Base-by-base conservation (phyloP, 2,113 vertebrate genomes). In the Acinonyx jubatus region DNA sequence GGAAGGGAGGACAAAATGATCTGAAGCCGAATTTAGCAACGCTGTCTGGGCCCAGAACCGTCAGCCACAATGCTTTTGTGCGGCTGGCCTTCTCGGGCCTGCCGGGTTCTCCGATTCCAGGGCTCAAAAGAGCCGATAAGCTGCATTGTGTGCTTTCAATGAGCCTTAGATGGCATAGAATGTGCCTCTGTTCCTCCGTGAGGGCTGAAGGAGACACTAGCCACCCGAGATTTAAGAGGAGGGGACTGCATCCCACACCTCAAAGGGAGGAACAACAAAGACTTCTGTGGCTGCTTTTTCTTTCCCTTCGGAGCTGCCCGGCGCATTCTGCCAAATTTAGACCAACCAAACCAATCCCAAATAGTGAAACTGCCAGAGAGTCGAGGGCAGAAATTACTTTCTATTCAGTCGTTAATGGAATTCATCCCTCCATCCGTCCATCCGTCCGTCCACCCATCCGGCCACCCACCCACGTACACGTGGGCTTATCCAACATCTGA, bases 181-280 rank as follows among this genome's bases (percentile, higher is more conserved):
- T 0, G 3, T 0, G 4, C 15, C 6, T 3, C 15, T 9, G 2
- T 33, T 15, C 45, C 14, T 2, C 19, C 2, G 29, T 4, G 19
- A 4, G 4, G 2, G 15, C n/a, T 25, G 41, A 36, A 5, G 41
- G 5, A 25, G 21, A 36, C 16, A 4, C 7, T 13, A 3, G 8
- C 13, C 16, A 8, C 74, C 1, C 9, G 25, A 1, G 16, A 4
- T 1, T 81, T 1, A 13, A 71, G 61, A 7, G 14, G 23, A 27
- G 8, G 3, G 63, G 23, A 3, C 36, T 29, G 23, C 4, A 5
- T 23, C 18, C 27, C 27, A 9, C 19, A 69, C 12, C 6, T 19
- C 9, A 3, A 0, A 8, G 33, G 9, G 12, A 45, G 84, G 36
- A 66, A 2, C 61, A 19, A 10, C 29, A 6, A 21, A 52, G 3